Evolutionary conservation across 2,113 vertebrate species (phyloP), one percentile per base, ranked within the genome.

Genomic region (Aegotheles bennettii): DNA sequence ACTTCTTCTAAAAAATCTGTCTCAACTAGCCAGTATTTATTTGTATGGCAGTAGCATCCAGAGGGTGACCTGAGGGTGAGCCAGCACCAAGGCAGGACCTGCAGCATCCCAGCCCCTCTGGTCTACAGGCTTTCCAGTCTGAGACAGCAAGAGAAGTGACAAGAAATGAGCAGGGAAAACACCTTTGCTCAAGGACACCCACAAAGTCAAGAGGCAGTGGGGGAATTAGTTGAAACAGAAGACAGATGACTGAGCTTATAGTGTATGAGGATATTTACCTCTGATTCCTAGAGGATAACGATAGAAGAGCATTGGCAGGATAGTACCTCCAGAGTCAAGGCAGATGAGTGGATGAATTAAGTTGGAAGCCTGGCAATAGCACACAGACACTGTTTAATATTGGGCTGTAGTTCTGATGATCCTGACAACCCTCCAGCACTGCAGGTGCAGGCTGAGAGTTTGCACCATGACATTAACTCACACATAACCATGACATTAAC

Each of bases 81-180:
- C 25, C 3, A 1, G 50, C 26, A 53, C 24, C 26, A 16, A 51
- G 63, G 15, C 29, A 70, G 38, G 43, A 69, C 21, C n/a, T 59
- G 48, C 10, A 50, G 35, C 54, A 50, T 33, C 53, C 33, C 33
- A 54, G 54, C 23, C 15, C 23, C 40, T 67, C 19, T 1, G 3
- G 12, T 59, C 67, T 67, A 42, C 45, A 64, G 29, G 11, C 36
- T 83, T 59, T 48, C 43, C n/a, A 31, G 10, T 45, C 69, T 25
- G 26, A 70, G 26, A 23, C 42, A 59, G 23, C 33, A 54, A 42
- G 47, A 54, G 10, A 4, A 0, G 0, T 0, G 0, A 82, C 42
- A 31, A 71, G 75, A 90, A 82, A 35, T 0, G 1, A 61, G 25
- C 7, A 42, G 67, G 31, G 11, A 61, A 84, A 87, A 54, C 6